These are phyloP conservation scores for Dipodomys ordii DNA, from an alignment of 2,113 vertebrate species.

Conservation along the genomic window DNA sequence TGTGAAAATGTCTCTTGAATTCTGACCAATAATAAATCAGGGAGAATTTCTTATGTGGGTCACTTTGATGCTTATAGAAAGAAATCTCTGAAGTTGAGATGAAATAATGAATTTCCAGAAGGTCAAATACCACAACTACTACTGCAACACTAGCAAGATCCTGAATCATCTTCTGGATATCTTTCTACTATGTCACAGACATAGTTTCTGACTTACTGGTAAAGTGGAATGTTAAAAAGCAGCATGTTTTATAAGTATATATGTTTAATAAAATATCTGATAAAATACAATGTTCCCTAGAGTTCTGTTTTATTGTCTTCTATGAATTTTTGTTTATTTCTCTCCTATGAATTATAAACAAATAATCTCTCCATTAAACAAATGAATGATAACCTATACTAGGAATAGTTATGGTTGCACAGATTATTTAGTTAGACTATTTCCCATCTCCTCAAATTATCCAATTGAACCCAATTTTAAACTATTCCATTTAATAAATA, in stretches of 20 bases:
- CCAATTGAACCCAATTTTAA: background rate
- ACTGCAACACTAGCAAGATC: background rate
- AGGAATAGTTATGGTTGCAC: background rate
- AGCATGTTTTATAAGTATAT: conserved; percentile 19
- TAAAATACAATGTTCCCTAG: background rate
- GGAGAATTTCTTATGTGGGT: background rate
- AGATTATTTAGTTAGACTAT: background rate
- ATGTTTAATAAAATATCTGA: background rate
- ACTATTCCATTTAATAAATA: background rate
- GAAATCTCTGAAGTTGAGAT: conserved; percentile 39
- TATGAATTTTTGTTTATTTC: conserved; percentile 7
- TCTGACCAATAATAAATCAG: background rate
- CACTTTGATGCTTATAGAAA: background rate
- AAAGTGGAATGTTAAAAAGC: conserved; percentile 3
- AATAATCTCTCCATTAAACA: background rate
- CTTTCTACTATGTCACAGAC: background rate
- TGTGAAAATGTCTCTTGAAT: background rate
- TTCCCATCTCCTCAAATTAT: background rate
- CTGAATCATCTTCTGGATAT: background rate
- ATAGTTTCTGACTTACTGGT: conserved; percentile 46
- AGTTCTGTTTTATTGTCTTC: background rate
- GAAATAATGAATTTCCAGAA: conserved; percentile 49
- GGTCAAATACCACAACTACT: conserved; percentile 38
- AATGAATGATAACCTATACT: background rate
- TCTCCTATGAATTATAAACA: conserved; percentile 4